Evolutionary conservation across 2,797 vertebrate genomes (phyloP).

Genomic region (Hydrolagus colliei): DNA sequence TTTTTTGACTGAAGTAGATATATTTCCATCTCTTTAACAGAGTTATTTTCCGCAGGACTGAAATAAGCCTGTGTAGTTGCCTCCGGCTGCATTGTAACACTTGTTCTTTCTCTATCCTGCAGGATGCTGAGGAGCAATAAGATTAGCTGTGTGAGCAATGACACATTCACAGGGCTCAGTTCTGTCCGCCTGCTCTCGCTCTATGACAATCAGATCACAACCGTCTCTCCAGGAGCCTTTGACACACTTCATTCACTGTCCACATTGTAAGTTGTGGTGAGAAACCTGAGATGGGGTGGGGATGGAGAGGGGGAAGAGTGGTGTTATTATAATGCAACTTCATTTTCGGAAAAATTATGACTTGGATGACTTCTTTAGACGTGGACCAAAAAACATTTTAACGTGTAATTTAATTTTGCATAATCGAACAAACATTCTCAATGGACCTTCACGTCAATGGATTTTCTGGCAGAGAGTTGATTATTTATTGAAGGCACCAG

Average conservation of each 20-base stretch:
- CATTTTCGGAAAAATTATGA: conserved; percentile 10
- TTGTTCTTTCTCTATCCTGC: conserved; percentile 36
- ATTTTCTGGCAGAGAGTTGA: conserved; percentile 40
- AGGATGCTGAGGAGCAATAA: conserved; percentile 95
- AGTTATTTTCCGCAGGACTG: neutral
- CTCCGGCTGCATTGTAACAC: neutral
- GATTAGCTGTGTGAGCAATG: conserved; percentile 89
- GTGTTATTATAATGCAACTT: neutral
- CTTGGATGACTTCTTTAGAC: conserved; percentile 6
- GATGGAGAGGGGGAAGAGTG: neutral
- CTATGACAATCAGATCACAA: conserved; percentile 95
- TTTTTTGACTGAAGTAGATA: neutral
- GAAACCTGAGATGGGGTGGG: neutral
- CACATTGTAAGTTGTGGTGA: conserved; percentile 73
- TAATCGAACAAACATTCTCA: conserved; percentile 2
- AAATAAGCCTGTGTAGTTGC: neutral
- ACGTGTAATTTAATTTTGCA: conserved; percentile 20
- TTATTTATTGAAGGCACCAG: conserved; percentile 51
- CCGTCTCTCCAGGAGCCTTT: conserved; percentile 83
- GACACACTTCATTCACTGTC: conserved; percentile 90
- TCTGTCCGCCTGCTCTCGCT: conserved; percentile 89
- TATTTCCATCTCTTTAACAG: neutral
- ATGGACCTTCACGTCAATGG: conserved; percentile 41
- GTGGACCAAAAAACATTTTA: neutral
- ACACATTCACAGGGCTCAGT: conserved; percentile 87